Evolutionary conservation across 2,797 vertebrate genomes (phyloP), one percentile per base, ranked within the genome.

Genomic region (Tenualosa ilisha): DNA sequence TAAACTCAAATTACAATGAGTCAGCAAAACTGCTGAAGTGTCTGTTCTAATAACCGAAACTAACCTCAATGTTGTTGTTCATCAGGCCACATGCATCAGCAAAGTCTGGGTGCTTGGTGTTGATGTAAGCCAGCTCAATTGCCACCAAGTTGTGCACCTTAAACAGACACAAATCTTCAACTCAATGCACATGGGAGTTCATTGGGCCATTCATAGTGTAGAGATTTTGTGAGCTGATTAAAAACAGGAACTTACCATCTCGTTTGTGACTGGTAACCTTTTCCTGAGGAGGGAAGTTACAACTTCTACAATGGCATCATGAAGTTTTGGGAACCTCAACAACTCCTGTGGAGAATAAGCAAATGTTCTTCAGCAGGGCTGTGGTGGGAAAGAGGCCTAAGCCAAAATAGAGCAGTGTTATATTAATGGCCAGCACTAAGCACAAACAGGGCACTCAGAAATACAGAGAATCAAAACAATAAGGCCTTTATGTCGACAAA

Each of bases 61-160:
- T 46, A 15, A 99, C 98, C 97, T 99, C 98, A 89, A 99, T 97
- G 85, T 99, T 99, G 91, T 99, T 99, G 91, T 99, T 99, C 96
- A 99, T 97, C 89, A 99, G 94, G 37, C 98, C 98, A 89, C 98
- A 99, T 86, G 98, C 98, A 85, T 99, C 98, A 31, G 98, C 98
- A 49, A 99, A 99, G 94, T 99, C 98, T 3, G 98, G 98, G 88
- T 99, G 98, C 87, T 99, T 99, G 68, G 98, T 99, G 92, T 99
- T 99, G 93, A 99, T 99, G 91, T 99, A 99, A 59, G 98, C 98
- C 89, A 99, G 92, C 91, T 99, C 98, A 83, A 99, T 99, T 3
- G 98, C 98, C 86, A 99, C 98, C 92, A 99, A 91, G 91, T 99
- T 99, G 91, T 99, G 98, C 56, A 99, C 98, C 98, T 99, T 50